Evolutionary conservation across 2,797 vertebrate genomes (phyloP), one percentile per base, ranked within the genome.

Genomic region (Kryptopterus vitreolus): DNA sequence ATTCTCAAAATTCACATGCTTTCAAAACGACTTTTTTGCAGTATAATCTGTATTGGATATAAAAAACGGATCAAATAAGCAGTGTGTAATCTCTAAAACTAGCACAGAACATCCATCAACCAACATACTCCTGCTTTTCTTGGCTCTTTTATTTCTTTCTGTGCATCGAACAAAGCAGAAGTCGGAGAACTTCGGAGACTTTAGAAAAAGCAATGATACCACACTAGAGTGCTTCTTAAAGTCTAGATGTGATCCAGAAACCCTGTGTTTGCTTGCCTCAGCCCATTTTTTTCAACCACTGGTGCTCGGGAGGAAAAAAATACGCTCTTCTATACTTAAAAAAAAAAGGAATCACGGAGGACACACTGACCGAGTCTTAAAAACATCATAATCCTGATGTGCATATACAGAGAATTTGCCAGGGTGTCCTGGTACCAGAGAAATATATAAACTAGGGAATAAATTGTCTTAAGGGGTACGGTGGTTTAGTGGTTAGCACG

Each of bases 261-360:
- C 59, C 83, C 68, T 85, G 11, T 85, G 85, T 87, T 70, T 77
- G 80, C 82, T 84, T 82, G 82, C 83, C 57, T 86, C 84, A 89
- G 86, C 87, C 26, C 24, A 16, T 80, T 65, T 55, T 80, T 38
- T 6, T 43, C n/a, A 59, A 59, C 55, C 55, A 43, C 71, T 63
- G 29, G 18, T 57, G 61, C 53, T 81, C 0, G 72, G 53, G n/a
- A 43, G 38, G 10, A 43, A 74, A 59, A 80, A 75, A 50, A 75
- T 10, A 0, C 1, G 38, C 38, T 43, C 8, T 43, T 43, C 38
- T 43, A 9, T 43, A 43, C 38, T 43, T 9, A 7, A 43, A 43
- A 43, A 43, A 43, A 43, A 55, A 55, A 35, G 29, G 15, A 55
- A 29, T 71, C 48, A 7, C 69, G 8, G 69, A 53, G 20, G 50